Evolutionary conservation across 2,113 vertebrate species (phyloP).

Genomic region (Rana temporaria): DNA sequence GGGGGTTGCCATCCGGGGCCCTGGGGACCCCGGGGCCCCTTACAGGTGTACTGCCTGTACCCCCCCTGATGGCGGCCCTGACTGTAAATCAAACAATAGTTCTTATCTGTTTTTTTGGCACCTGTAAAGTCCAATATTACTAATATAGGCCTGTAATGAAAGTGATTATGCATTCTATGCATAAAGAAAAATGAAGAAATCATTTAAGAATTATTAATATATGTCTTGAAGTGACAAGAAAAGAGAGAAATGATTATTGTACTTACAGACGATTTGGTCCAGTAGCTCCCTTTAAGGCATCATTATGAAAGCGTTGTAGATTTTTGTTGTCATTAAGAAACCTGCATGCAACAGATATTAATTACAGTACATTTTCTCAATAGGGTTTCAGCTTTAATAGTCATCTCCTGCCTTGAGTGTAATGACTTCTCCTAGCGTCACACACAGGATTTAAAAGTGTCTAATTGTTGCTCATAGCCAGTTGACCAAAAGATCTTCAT

Average conservation of each 20-base stretch:
- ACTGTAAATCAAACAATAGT: no score
- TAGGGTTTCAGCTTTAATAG: slow-evolving; percentile 21
- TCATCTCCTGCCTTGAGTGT: slow-evolving; percentile 11
- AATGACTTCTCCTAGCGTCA: background rate
- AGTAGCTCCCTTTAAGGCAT: slow-evolving; percentile 82
- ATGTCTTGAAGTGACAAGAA: slow-evolving; percentile 3
- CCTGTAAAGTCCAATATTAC: no score
- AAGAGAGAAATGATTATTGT: slow-evolving; percentile 38
- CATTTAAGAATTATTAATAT: background rate
- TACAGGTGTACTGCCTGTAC: no score
- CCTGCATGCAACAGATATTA: slow-evolving; percentile 67
- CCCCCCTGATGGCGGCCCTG: no score
- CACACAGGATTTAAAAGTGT: background rate
- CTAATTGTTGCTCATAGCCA: background rate
- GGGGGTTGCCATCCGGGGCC: no score
- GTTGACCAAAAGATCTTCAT: background rate
- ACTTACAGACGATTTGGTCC: slow-evolving; percentile 88
- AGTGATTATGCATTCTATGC: background rate
- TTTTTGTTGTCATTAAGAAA: slow-evolving; percentile 83
- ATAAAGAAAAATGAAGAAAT: background rate
- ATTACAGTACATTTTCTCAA: slow-evolving; percentile 23
- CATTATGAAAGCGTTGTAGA: slow-evolving; percentile 79
- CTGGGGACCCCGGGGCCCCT: no score
- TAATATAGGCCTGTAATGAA: no score
- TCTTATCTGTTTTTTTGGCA: no score